Base-by-base conservation (phyloP, 2,113 vertebrate species). In the Cyanistes caeruleus region DNA sequence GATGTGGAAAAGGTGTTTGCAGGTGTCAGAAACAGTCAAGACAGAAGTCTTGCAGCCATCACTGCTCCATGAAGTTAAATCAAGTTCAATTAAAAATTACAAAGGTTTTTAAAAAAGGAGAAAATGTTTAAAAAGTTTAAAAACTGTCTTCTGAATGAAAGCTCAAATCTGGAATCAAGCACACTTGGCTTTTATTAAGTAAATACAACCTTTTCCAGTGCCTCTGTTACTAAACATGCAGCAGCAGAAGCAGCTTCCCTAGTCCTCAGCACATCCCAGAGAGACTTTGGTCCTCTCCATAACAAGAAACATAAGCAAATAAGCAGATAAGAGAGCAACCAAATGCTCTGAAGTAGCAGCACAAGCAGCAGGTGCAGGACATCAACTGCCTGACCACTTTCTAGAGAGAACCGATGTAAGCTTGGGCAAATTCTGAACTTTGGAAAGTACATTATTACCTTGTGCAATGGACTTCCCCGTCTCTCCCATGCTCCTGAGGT, bases 281-380 rank as follows among this genome's bases (percentile, higher is more conserved):
- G 28, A 80, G 28, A 49, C 53, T 51, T 62, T 0, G 0, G 53
- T 41, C 31, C 82, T 56, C 58, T 65, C 75, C 9, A 0, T n/a
- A 37, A 49, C 55, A 74, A 53, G 37, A 64, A 51, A 64, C 69
- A 73, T 28, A 41, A 59, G 55, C 44, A 84, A 67, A 75, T 31
- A 62, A 68, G 52, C 56, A 89, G 58, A 39, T 7, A 30, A 69
- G 17, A 44, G 59, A 80, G 25, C 24, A 91, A 56, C 15, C 24
- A 69, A 79, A 64, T 5, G 9, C 87, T 53, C 56, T 68, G 67
- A 67, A 16, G 13, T 6, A 72, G 58, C 41, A 44, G 7, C 8
- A 3, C 9, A 74, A 80, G 63, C 51, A 84, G 53, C 53, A 86
- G 51, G 27, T 67, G 21, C 23, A 65, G 25, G 11, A 55, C 11